A percentile compares a stretch with the other conserved stretches of the same genome.
These are phyloP conservation scores for Sisor rabdophorus DNA, from an alignment of 2,113 vertebrate species.

Conservation along the genomic window DNA sequence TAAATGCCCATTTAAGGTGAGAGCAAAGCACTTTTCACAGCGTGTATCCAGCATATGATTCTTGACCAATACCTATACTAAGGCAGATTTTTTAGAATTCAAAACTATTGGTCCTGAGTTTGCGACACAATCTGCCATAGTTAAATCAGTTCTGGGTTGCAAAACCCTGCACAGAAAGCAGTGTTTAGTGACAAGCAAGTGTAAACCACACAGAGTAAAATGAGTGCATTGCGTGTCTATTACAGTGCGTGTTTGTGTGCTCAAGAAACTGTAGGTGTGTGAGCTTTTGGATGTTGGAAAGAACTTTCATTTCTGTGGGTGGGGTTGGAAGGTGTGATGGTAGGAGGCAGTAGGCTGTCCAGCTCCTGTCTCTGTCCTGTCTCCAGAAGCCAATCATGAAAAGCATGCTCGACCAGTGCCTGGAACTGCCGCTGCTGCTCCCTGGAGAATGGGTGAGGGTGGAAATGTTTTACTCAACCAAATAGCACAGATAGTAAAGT, in stretches of 20 bases:
- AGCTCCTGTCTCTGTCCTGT: constrained; percentile 84
- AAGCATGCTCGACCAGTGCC: constrained; percentile 82
- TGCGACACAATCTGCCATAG: background rate
- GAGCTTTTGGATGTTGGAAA: constrained; percentile 12
- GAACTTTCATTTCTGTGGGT: background rate
- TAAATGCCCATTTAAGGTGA: background rate
- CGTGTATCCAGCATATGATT: constrained; percentile 38
- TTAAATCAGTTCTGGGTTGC: background rate
- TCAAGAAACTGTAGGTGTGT: constrained; percentile 52
- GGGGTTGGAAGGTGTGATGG: constrained; percentile 26
- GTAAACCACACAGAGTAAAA: background rate
- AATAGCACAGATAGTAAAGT: background rate
- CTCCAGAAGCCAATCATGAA: constrained; percentile 85
- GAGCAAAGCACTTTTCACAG: background rate
- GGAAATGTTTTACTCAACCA: background rate
- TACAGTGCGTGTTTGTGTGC: background rate
- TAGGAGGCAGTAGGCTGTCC: constrained; percentile 80
- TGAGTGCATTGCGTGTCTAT: constrained; percentile 6
- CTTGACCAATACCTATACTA: background rate
- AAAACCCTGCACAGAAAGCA: background rate
- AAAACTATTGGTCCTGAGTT: constrained; percentile 6
- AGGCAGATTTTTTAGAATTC: background rate
- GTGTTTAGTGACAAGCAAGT: background rate
- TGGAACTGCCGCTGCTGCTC: constrained; percentile 84
- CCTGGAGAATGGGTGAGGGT: constrained; percentile 58